Conservation (phyloP, 2,888 invertebrate genomes). For the Branchinecta sandiegonensis region DNA sequence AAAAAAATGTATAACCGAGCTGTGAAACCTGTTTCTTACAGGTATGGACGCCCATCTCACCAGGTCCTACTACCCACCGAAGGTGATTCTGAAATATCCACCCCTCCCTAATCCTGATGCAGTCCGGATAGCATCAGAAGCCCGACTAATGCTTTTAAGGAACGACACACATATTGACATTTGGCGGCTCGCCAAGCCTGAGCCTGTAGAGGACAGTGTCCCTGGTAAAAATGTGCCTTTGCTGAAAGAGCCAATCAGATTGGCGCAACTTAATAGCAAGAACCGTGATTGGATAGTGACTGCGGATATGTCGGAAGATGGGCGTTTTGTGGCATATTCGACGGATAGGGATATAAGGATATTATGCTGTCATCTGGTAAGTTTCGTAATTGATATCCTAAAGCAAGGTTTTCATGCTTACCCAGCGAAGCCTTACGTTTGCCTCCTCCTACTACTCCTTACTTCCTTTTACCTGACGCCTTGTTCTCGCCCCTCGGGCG, state of each 20-base stretch:
- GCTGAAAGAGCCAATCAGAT: slow-evolving; percentile 45
- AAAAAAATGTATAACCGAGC: background rate
- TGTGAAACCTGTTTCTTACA: slow-evolving; percentile 25
- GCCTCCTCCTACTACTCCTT: too few relatives aligned
- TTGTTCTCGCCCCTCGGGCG: too few relatives aligned
- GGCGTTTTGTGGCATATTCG: slow-evolving; percentile 58
- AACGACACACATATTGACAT: slow-evolving; percentile 35
- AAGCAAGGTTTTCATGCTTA: too few relatives aligned
- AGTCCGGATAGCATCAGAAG: slow-evolving; percentile 32
- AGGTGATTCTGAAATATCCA: slow-evolving; percentile 51
- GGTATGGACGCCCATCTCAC: slow-evolving; percentile 62
- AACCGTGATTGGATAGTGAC: slow-evolving; percentile 51
- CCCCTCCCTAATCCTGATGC: slow-evolving; percentile 44
- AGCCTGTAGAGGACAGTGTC: slow-evolving; percentile 19
- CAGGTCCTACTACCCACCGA: slow-evolving; percentile 52
- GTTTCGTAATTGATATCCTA: slow-evolving; percentile 25
- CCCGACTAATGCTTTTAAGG: slow-evolving; percentile 34
- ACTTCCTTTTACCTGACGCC: too few relatives aligned
- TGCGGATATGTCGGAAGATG: slow-evolving; percentile 52
- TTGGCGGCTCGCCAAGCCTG: slow-evolving; percentile 39
- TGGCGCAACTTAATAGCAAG: slow-evolving; percentile 52
- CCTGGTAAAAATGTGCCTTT: slow-evolving; percentile 33
- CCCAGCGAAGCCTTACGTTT: too few relatives aligned
- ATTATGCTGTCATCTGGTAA: slow-evolving; percentile 46
- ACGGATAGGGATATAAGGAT: slow-evolving; percentile 50